These are phyloP conservation scores for Etheostoma spectabile DNA, from an alignment of 2,113 vertebrate species.

Conservation along the genomic window DNA sequence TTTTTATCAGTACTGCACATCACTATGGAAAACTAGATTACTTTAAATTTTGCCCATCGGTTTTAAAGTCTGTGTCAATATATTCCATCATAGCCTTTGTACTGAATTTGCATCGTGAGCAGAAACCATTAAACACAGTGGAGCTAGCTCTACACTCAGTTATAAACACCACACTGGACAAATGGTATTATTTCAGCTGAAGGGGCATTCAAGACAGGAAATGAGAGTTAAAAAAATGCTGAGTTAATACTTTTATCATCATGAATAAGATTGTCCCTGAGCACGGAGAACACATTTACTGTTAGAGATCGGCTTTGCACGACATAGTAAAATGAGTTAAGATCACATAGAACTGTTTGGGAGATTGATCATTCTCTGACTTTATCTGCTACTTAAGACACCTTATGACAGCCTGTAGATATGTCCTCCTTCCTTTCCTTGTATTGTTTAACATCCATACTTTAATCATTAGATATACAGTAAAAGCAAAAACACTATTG, in stretches of 20 bases:
- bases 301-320: neutral
- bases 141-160: no score
- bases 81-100: neutral
- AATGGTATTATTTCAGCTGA: neutral
- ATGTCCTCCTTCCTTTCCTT: neutral
- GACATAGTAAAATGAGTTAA: neutral
- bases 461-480: slow-evolving; percentile 10
- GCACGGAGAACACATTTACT: neutral
- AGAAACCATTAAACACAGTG: neutral
- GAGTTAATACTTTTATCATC: neutral
- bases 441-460: neutral
- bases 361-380: neutral
- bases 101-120: no score
- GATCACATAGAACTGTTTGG: neutral
- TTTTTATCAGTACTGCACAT: neutral
- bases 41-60: no score
- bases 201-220: neutral
- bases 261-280: neutral
- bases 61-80: neutral
- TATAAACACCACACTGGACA: neutral
- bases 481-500: neutral
- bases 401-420: neutral
- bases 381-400: neutral
- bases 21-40: neutral
- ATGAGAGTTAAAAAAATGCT: neutral